phyloP scores from a whole-genome alignment of 2,113 vertebrate species.

The Planiliza haematocheilus region DNA sequence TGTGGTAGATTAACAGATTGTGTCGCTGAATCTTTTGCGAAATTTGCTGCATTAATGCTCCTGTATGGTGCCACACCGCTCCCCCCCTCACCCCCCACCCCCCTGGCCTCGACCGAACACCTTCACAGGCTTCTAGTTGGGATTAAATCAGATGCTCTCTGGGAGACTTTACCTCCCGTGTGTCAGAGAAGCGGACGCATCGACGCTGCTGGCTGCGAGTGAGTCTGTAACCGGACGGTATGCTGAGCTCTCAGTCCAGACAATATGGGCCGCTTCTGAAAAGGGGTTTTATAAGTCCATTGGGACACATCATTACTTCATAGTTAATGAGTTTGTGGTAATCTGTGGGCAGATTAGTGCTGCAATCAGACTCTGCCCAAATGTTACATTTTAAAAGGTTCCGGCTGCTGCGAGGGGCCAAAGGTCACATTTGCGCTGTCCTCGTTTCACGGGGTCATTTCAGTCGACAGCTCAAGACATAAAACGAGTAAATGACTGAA shows the following conservation, averaged over 20 bases:
- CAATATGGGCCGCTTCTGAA: conserved; percentile 59
- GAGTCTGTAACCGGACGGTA: background rate
- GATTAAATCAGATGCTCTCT: conserved; percentile 27
- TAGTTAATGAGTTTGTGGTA: conserved; percentile 73
- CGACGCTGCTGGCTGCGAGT: background rate
- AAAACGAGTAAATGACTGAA: background rate
- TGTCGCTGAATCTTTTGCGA: conserved; percentile 41
- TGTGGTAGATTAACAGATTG: conserved; percentile 58
- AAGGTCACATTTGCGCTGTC: conserved; percentile 28
- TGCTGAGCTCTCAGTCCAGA: conserved; percentile 5
- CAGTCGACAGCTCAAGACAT: background rate
- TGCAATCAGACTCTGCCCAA: conserved; percentile 63
- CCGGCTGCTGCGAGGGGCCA: conserved; percentile 14
- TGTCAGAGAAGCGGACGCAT: conserved; percentile 15
- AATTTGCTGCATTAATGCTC: conserved; percentile 12
- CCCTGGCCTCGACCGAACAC: background rate
- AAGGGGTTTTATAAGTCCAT: conserved; percentile 55
- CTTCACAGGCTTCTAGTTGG: background rate
- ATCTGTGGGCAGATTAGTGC: conserved; percentile 73
- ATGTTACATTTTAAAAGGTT: conserved; percentile 62
- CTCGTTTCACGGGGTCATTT: conserved; percentile 4
- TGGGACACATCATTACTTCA: conserved; percentile 64
- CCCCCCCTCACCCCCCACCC: background rate
- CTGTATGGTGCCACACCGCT: background rate
- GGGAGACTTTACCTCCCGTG: background rate